These are phyloP conservation scores for Perithous albicinctus DNA, from an alignment of 2,888 invertebrate genomes.

Conservation along the genomic window DNA sequence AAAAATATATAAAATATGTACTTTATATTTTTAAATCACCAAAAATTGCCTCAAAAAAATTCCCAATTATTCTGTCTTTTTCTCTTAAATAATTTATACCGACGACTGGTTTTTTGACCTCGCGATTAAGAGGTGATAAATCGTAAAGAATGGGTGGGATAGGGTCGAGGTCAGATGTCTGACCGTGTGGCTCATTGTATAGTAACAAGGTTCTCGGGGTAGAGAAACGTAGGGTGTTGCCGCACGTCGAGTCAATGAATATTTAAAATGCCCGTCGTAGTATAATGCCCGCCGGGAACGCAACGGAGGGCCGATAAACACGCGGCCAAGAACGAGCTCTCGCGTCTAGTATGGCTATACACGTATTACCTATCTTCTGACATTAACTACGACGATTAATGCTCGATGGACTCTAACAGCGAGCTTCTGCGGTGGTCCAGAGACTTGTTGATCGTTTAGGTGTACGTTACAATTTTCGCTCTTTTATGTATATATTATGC, in stretches of 20 bases:
- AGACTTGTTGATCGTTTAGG: too few species aligned
- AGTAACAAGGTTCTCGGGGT: slow-evolving; percentile 9
- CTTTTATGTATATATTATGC: too few species aligned
- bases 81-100: background rate
- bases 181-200: slow-evolving; percentile 14
- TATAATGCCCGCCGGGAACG: slow-evolving; percentile 30
- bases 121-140: background rate
- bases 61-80: too few species aligned
- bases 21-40: too few species aligned
- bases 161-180: slow-evolving; percentile 47
- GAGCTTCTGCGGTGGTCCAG: too few species aligned
- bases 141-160: background rate
- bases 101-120: background rate
- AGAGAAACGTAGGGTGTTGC: background rate
- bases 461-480: too few species aligned
- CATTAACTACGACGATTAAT: too few species aligned
- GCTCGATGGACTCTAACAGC: too few species aligned
- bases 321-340: background rate
- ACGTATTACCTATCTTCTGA: background rate
- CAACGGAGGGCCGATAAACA: background rate
- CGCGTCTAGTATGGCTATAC: background rate
- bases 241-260: slow-evolving; percentile 43
- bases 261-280: slow-evolving; percentile 49
- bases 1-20: background rate
- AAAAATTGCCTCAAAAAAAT: too few species aligned